Evolutionary conservation across 2,888 invertebrate genomes (phyloP), one percentile per base, ranked within the genome.

Genomic region (Xanthorhoe spadicearia): DNA sequence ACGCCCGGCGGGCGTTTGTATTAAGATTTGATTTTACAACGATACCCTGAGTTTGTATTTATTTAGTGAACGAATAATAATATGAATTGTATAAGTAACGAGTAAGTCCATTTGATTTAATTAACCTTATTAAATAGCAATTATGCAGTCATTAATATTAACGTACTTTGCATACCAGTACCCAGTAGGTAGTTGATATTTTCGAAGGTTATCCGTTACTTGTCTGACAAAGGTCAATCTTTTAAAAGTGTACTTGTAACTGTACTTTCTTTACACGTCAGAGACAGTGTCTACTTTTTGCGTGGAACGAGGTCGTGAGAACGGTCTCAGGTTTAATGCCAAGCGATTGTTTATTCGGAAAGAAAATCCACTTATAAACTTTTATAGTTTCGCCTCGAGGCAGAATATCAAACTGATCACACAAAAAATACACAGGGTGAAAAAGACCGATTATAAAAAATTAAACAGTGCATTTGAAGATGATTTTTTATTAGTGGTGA

Each of bases 261-360:
- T 53, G 48, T 53, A 32, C 60, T 61, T 62, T 50, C 56, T 17
- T 23, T 48, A 48, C 15, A 48, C 48, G 48, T 48, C 48, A 43
- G 38, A 43, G 38, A 43, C 38, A 48, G 17, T 48, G 17, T 48
- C 15, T 48, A 48, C 48, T 17, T 48, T 17, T 48, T 43, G 28
- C 13, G 17, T 52, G 53, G 56, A 56, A 46, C 61, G 56, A 56
- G 56, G 53, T 53, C 61, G 48, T 61, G 61, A 48, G 61, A 61
- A 53, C n/a, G 18, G 8, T 38, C 55, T 19, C 59, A 59, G 58
- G 35, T 46, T 32, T 28, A 53, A 53, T 55, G 43, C 17, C 53
- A 53, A 61, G 61, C 53, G 32, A 53, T 61, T 60, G 52, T 53
- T 60, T 59, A 51, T 59, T 51, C 38, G 50, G 23, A 18, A 53